Conservation (phyloP, 2,888 invertebrate genomes). For the Drosophila melanocephala region DNA sequence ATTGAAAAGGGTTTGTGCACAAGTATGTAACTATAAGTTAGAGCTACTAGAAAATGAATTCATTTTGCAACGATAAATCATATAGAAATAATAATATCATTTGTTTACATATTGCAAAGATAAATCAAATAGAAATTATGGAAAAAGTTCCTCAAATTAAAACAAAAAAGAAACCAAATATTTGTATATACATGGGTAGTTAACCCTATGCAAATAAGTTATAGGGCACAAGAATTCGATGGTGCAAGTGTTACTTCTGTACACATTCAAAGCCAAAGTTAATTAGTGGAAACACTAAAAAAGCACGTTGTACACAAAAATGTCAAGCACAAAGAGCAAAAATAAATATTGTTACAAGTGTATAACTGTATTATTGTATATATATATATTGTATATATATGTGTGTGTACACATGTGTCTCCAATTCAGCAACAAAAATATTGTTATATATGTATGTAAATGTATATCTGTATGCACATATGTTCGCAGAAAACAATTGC, state of each 20-base stretch:
- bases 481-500: conserved; percentile 2
- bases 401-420: too few species aligned
- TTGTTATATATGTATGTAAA: neutral
- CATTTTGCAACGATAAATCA: neutral
- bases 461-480: neutral
- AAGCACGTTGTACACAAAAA: neutral
- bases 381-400: too few species aligned
- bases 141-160: neutral
- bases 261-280: neutral
- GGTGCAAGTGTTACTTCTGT: neutral
- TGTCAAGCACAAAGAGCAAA: neutral
- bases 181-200: neutral
- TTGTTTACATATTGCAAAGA: neutral
- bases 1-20: neutral
- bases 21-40: neutral
- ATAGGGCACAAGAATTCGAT: neutral
- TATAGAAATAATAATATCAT: neutral
- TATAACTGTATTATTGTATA: neutral
- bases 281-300: neutral
- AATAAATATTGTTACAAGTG: neutral
- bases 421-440: neutral
- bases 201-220: neutral
- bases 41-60: neutral
- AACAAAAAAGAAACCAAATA: neutral
- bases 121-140: too few species aligned